Percentiles rank a stretch among this genome's conserved stretches.
Conservation (phyloP, 2,113 vertebrate genomes). For the Microtus montanus region DNA sequence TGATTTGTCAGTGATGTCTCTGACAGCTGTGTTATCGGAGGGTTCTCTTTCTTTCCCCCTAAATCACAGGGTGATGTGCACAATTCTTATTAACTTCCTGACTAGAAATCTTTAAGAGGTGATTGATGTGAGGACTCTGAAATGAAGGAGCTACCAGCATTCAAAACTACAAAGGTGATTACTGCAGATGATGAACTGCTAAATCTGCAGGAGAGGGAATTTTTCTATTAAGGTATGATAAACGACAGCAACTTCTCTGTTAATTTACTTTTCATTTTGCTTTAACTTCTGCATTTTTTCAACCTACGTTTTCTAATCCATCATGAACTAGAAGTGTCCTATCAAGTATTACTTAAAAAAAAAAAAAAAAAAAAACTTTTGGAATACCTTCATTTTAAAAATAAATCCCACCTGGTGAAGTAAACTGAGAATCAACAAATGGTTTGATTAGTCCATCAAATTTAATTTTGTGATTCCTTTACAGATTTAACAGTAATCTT, state of each 20-base stretch:
- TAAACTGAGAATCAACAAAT: not conserved
- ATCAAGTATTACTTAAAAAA: not conserved
- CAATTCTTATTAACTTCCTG: slow-evolving; percentile 66
- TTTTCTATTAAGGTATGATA: slow-evolving; percentile 67
- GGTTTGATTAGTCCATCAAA: slow-evolving; percentile 16
- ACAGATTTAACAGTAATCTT: not conserved
- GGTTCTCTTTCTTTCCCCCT: slow-evolving; percentile 44
- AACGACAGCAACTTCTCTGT: slow-evolving; percentile 54
- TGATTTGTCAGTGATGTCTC: not conserved
- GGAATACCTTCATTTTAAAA: not conserved
- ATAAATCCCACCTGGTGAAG: not conserved
- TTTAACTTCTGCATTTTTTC: slow-evolving; percentile 68
- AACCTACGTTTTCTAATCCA: slow-evolving; percentile 18
- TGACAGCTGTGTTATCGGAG: slow-evolving; percentile 34
- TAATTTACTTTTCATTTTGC: slow-evolving; percentile 74
- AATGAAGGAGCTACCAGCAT: slow-evolving; percentile 35
- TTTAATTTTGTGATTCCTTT: not conserved
- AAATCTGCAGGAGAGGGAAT: slow-evolving; percentile 10
- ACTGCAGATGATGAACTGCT: slow-evolving; percentile 57
- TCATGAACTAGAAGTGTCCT: slow-evolving; percentile 1
- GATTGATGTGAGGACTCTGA: slow-evolving; percentile 64
- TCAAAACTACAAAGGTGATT: slow-evolving; percentile 58
- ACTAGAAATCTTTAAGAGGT: slow-evolving; percentile 65
- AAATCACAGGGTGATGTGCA: slow-evolving; percentile 63
- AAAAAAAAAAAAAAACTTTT: not conserved